Base-by-base conservation (phyloP, 2,113 vertebrate species). In the Heptranchias perlo region DNA sequence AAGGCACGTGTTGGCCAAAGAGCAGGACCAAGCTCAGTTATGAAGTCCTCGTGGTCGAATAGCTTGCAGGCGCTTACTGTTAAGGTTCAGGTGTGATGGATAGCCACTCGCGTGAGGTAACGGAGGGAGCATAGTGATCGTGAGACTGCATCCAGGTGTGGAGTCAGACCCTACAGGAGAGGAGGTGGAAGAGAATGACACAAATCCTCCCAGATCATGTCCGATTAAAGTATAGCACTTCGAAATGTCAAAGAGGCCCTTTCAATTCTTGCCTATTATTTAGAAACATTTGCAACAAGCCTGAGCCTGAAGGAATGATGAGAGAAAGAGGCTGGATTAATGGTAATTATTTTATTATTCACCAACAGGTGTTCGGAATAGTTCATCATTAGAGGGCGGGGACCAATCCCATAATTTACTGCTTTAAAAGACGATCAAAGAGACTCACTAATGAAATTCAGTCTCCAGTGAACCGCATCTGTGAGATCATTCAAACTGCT, bases 331-430 rank as follows among this genome's bases (percentile, higher is more conserved):
- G 96, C 96, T 97, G 89, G 97, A 97, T 97, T 97, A 97, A 97
- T 96, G 96, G 96, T 96, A 97, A 96, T 97, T 97, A 97, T 97
- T 97, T 97, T 96, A 97, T 97, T 97, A 97, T 96, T 96, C 96
- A 96, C 96, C 96, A 97, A 97, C 97, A 97, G 97, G 97, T 97
- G 97, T 97, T 97, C 97, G 97, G 96, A 96, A 97, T 92, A n/a
- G 97, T 96, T 97, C 96, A 97, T 96, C 97, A 97, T 96, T 97
- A 97, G 96, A 96, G 97, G 96, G 96, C 96, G 97, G 96, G 97
- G 96, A 76, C 96, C 96, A 62, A 62, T 93, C 58, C 87, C 58
- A 93, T 62, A 23, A 93, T 93, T 93, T 64, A 62, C 89, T 93
- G 58, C 58, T 93, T 93, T 62, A 62, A 62, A 18, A 93, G 89